Base-by-base conservation (phyloP, 2,797 vertebrate species). In the Capromys pilorides region DNA sequence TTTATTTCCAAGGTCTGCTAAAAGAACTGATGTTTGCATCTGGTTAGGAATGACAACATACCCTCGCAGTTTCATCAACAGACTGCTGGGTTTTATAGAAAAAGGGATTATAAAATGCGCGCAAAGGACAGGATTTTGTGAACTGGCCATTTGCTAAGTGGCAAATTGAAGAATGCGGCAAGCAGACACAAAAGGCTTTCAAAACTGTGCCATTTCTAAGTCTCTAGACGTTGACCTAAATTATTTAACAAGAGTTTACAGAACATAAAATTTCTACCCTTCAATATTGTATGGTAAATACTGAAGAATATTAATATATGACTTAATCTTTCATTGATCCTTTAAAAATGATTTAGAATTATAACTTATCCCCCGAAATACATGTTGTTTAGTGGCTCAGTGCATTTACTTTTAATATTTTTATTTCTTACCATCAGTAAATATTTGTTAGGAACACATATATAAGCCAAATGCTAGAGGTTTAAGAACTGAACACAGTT, bases 1-100 rank as follows among this genome's bases (percentile, higher is more conserved):
- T 82, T 21, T 86, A 45, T 94, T 95, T 95, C 26, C 19, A 94
- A 96, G 84, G 31, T 91, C 88, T 84, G 84, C 88, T 71, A 85
- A 93, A 95, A 93, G 67, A 90, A 90, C 8, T 73, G 41, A 94
- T 90, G 91, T 88, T 67, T 88, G 51, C 10, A 66, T 86, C 89
- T 62, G 59, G 33, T 49, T 41, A 93, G 86, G 64, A 91, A 96
- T 92, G 93, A 57, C 24, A 86, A 87, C 92, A 81, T 83, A 96
- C 91, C 49, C 54, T 51, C 51, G 57, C 92, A 1, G 21, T 83
- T 54, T 94, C n/a, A n/a, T n/a, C n/a, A n/a, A 78, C 45, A 83
- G 59, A 79, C 45, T 62, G 39, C 12, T 69, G 49, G 13, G 1
- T 78, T 45, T 82, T 79, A 66, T 11, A 82, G 78, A 33, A 85